Evolutionary conservation across 2,888 invertebrate genomes (phyloP).

Genomic region (Nemotelus nigrinus): DNA sequence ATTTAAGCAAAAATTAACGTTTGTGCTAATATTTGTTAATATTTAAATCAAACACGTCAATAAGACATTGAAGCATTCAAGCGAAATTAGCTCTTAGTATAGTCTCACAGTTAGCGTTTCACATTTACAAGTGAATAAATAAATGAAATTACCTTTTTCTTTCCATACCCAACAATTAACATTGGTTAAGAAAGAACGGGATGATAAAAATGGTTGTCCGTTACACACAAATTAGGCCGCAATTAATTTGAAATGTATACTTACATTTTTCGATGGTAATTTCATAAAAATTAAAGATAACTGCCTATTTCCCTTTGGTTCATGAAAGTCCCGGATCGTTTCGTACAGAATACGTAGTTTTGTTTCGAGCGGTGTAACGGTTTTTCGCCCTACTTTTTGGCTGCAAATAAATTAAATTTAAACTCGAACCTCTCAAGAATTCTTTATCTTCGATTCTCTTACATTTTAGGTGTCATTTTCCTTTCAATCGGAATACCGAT

Average conservation of each 20-base stretch:
- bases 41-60: too few species aligned
- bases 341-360: slow-evolving; percentile 89
- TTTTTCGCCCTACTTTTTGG: slow-evolving; percentile 59
- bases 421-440: not conserved
- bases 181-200: slow-evolving; percentile 43
- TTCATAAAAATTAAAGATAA: slow-evolving; percentile 95
- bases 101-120: not conserved
- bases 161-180: slow-evolving; percentile 51
- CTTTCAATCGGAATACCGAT: slow-evolving; percentile 71
- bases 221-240: slow-evolving; percentile 39
- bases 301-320: slow-evolving; percentile 84
- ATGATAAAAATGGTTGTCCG: slow-evolving; percentile 42
- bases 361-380: slow-evolving; percentile 72
- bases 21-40: too few species aligned
- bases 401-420: slow-evolving; percentile 14
- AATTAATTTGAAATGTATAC: slow-evolving; percentile 52
- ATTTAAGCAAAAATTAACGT: too few species aligned
- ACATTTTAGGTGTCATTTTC: slow-evolving; percentile 57
- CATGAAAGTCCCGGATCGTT: slow-evolving; percentile 87
- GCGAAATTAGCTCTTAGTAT: too few species aligned
- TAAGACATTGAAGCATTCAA: too few species aligned
- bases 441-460: slow-evolving; percentile 51
- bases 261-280: slow-evolving; percentile 85
- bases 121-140: not conserved
- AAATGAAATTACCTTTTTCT: slow-evolving; percentile 52